Conservation (phyloP, 92 coral and sea anemone species). For the Isaurus tuberculatus region DNA sequence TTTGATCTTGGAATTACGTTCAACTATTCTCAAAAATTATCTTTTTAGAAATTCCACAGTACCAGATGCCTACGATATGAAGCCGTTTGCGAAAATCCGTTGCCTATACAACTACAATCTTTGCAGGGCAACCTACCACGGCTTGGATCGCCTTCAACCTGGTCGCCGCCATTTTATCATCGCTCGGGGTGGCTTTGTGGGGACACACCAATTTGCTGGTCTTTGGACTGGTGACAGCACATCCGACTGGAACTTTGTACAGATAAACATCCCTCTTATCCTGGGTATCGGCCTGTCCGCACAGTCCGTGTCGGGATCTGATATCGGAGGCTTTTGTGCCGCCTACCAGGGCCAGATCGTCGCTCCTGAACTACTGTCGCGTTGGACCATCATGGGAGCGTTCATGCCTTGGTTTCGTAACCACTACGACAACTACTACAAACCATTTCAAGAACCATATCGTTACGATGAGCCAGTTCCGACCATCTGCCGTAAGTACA, state of each 20-base stretch:
- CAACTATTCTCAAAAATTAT: too few relatives aligned
- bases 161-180: conserved; percentile 72
- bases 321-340: conserved; percentile 79
- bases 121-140: conserved; percentile 75
- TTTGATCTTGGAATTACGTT: too few relatives aligned
- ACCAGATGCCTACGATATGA: conserved; percentile 57
- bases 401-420: conserved; percentile 87
- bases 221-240: conserved; percentile 89
- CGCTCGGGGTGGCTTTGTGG: conserved; percentile 85
- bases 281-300: conserved; percentile 76
- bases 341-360: conserved; percentile 74
- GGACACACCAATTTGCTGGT: conserved; percentile 77
- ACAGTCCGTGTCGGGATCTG: conserved; percentile 82
- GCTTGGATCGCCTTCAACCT: conserved; percentile 68
- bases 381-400: conserved; percentile 87
- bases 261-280: conserved; percentile 75
- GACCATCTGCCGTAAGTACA: conserved; percentile 83
- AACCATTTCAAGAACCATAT: conserved; percentile 79
- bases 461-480: conserved; percentile 76
- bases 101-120: conserved; percentile 76
- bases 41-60: conserved; percentile 39
- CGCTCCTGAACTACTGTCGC: conserved; percentile 70
- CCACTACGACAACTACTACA: conserved; percentile 81
- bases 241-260: conserved; percentile 80
- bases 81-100: conserved; percentile 83